phyloP scores from a whole-genome alignment of 2,113 vertebrate species.

The Indri indri region DNA sequence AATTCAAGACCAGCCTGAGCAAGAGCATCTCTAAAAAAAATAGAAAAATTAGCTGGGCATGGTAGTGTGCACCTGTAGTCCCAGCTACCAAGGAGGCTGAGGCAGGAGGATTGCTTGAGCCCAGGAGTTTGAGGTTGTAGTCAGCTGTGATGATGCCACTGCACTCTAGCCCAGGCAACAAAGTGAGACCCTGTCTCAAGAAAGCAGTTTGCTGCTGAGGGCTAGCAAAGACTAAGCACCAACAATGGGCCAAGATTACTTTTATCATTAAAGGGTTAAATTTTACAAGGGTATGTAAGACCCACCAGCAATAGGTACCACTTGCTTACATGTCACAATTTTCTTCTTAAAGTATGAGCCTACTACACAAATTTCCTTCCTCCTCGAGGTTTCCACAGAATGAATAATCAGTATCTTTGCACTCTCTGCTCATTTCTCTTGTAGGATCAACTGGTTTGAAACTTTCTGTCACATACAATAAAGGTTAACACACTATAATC shows the following conservation, averaged over 20 bases:
- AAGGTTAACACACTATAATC: not conserved
- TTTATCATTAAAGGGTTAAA: not conserved
- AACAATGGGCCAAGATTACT: not conserved
- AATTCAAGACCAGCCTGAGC: too few relatives aligned
- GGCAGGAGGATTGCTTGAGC: too few relatives aligned
- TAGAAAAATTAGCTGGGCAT: too few relatives aligned
- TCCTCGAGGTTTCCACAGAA: not conserved
- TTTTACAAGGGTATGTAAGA: not conserved
- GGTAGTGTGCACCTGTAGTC: too few relatives aligned
- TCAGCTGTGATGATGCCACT: too few relatives aligned
- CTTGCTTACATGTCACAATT: not conserved
- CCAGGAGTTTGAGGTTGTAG: too few relatives aligned
- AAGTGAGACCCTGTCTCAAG: too few relatives aligned
- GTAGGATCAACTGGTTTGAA: not conserved
- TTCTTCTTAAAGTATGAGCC: constrained; percentile 8
- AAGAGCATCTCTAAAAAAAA: too few relatives aligned
- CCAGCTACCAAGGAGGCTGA: too few relatives aligned
- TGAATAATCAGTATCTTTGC: not conserved
- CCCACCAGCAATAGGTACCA: not conserved
- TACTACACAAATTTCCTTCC: not conserved
- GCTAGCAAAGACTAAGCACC: not conserved
- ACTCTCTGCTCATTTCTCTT: not conserved
- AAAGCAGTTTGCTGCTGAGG: not conserved
- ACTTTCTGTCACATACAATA: not conserved
- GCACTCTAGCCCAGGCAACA: too few relatives aligned